Percentiles rank a stretch among this genome's conserved stretches.
Evolutionary conservation across 2,113 vertebrate species (phyloP).

Genomic region (Stomatorhinus ivindoensis): DNA sequence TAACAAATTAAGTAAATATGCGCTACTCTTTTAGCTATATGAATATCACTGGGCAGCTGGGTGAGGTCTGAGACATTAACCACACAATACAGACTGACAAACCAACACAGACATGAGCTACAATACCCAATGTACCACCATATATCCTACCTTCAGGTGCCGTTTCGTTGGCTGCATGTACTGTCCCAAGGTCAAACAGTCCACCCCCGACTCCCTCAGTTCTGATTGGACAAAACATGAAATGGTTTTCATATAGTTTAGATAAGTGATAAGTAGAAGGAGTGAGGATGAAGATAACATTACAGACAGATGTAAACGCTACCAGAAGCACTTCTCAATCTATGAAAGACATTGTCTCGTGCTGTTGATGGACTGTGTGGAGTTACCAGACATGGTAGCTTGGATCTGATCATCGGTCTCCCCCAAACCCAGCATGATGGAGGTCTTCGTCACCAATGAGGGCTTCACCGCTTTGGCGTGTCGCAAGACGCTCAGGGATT

Average conservation of each 20-base stretch:
- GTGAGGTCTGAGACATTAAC: not conserved
- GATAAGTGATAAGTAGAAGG: not conserved
- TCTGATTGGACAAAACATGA: slow-evolving; percentile 54
- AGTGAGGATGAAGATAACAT: not conserved
- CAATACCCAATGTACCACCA: not conserved
- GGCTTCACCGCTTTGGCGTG: slow-evolving; percentile 77
- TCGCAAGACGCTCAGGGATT: slow-evolving; percentile 76
- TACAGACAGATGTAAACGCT: slow-evolving; percentile 22
- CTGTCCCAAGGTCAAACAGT: slow-evolving; percentile 92
- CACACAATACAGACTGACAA: not conserved
- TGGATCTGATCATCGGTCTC: slow-evolving; percentile 78
- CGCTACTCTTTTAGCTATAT: not conserved
- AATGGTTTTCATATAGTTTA: not conserved
- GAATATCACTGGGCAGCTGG: not conserved
- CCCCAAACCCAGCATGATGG: slow-evolving; percentile 90
- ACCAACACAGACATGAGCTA: not conserved
- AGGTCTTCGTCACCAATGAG: slow-evolving; percentile 80
- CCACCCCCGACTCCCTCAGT: slow-evolving; percentile 75
- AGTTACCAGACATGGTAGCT: slow-evolving; percentile 71
- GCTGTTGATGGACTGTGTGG: not conserved
- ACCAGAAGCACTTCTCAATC: slow-evolving; percentile 50
- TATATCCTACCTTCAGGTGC: slow-evolving; percentile 73
- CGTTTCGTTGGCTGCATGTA: slow-evolving; percentile 98
- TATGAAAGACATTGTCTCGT: not conserved
- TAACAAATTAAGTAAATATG: not conserved